These are phyloP conservation scores for Uloborus diversus DNA, from an alignment of 1,140 invertebrate species.

Conservation along the genomic window DNA sequence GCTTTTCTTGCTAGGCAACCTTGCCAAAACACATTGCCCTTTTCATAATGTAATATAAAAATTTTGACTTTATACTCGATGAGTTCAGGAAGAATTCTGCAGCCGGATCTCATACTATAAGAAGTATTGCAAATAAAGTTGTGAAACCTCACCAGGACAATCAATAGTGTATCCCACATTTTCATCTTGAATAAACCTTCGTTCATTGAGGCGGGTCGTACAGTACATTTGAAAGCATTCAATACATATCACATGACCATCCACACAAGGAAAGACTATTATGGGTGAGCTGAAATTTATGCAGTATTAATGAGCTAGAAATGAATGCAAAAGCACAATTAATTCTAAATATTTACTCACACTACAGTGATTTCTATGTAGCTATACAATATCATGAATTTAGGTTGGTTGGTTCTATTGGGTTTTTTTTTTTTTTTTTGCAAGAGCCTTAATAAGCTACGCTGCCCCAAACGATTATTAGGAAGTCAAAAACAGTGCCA, in stretches of 20 bases:
- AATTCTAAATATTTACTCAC: background rate
- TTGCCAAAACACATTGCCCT: no score
- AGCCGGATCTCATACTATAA: no score
- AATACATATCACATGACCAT: conserved; percentile 77
- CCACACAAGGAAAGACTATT: conserved; percentile 81
- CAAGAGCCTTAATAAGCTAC: no score
- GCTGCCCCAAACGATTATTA: no score
- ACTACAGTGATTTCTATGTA: background rate
- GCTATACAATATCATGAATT: background rate
- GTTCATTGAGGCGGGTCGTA: conserved; percentile 74
- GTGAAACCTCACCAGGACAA: conserved; percentile 76
- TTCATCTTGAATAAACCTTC: conserved; percentile 77
- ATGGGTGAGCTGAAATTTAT: conserved; percentile 73
- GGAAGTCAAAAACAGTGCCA: no score
- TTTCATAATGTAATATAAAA: no score
- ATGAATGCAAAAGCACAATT: background rate
- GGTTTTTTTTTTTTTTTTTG: no score
- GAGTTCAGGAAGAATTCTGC: no score
- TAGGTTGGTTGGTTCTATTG: no score
- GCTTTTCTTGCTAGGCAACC: no score
- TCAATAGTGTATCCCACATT: conserved; percentile 82
- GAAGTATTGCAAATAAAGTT: no score
- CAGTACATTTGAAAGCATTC: conserved; percentile 86
- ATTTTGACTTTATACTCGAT: no score
- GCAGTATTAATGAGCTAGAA: background rate